These are phyloP conservation scores for Andricus grossulariae DNA, from an alignment of 1,140 invertebrate species.

Conservation along the genomic window DNA sequence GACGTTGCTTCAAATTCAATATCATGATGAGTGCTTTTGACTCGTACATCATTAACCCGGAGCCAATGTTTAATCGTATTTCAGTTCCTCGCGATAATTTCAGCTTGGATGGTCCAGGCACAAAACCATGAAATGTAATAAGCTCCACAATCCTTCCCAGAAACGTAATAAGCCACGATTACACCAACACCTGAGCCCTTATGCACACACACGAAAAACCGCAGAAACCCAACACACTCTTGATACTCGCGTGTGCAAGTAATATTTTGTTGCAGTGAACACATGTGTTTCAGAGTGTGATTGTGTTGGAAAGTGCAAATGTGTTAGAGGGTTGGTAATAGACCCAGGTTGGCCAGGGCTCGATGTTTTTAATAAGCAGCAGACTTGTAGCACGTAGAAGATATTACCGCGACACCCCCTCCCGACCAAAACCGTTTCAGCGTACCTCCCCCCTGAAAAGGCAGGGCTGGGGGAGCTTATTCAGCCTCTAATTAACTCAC, in stretches of 20 bases:
- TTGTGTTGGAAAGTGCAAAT: constrained; percentile 39
- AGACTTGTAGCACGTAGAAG: constrained; percentile 66
- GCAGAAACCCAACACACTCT: constrained; percentile 52
- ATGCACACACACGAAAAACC: constrained; percentile 53
- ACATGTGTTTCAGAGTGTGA: constrained; percentile 44
- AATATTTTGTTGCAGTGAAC: constrained; percentile 43
- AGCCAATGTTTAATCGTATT: neutral
- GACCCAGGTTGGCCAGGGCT: constrained; percentile 57
- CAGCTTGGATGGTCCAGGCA: constrained; percentile 34
- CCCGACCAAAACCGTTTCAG: constrained; percentile 11
- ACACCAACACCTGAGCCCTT: constrained; percentile 50
- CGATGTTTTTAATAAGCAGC: constrained; percentile 73
- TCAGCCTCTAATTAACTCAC: constrained; percentile 64
- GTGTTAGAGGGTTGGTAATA: constrained; percentile 44
- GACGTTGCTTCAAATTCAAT: too few species aligned
- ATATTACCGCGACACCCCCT: constrained; percentile 66
- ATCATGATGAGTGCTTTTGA: too few species aligned
- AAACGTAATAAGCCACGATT: constrained; percentile 66
- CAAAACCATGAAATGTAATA: constrained; percentile 63
- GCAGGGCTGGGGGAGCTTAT: constrained; percentile 42
- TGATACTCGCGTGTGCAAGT: constrained; percentile 50
- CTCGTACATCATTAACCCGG: neutral
- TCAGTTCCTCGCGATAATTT: constrained; percentile 27
- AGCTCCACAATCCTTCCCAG: constrained; percentile 46
- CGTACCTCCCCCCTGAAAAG: constrained; percentile 1